Conservation (phyloP, 2,888 invertebrate species). For the Tryphoninae sp. region DNA sequence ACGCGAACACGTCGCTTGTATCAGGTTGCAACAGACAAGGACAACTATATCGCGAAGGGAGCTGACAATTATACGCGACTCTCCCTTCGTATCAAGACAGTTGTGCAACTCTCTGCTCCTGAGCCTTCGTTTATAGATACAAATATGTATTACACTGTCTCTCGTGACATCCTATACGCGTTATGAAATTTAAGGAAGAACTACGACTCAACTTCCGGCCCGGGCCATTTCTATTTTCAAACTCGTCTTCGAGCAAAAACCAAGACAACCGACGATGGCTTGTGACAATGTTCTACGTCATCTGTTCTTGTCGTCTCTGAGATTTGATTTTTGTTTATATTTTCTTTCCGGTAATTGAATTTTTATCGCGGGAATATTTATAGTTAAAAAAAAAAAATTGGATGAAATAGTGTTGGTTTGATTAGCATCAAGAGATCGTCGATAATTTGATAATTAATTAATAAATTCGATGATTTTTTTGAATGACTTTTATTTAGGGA, state of each 20-base stretch:
- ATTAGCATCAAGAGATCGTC: too few relatives aligned
- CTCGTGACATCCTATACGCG: not conserved
- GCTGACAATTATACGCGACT: conserved; percentile 32
- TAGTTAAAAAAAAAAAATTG: too few relatives aligned
- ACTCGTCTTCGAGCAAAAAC: not conserved
- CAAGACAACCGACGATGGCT: not conserved
- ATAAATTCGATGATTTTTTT: too few relatives aligned
- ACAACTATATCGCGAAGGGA: conserved; percentile 23
- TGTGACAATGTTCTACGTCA: not conserved
- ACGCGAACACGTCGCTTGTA: conserved; percentile 14
- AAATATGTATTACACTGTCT: not conserved
- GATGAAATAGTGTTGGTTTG: too few relatives aligned
- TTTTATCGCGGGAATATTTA: too few relatives aligned
- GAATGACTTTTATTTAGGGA: too few relatives aligned
- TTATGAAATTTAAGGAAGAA: not conserved
- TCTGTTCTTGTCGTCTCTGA: not conserved
- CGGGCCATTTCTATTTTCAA: not conserved
- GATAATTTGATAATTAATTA: too few relatives aligned
- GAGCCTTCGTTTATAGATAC: not conserved
- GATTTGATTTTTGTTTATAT: not conserved
- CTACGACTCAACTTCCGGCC: conserved; percentile 5
- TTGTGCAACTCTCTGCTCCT: conserved; percentile 34
- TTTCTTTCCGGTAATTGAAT: not conserved
- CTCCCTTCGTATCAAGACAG: conserved; percentile 28
- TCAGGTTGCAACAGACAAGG: conserved; percentile 12